phyloP scores from a whole-genome alignment of 2,113 vertebrate species.

The Alces alces region DNA sequence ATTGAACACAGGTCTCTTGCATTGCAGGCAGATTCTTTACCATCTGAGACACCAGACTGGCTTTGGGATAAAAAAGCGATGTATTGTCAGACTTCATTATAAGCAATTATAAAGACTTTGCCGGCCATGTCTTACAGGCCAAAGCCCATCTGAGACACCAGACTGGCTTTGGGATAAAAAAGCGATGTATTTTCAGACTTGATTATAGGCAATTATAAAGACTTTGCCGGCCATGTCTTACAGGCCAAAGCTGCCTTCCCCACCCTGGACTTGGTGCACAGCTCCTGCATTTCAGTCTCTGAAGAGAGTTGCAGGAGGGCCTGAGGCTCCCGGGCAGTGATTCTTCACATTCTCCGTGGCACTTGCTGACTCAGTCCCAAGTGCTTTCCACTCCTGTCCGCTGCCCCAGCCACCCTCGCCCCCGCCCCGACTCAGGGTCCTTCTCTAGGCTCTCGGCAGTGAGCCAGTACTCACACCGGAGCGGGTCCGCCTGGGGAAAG shows the following conservation, averaged over 20 bases:
- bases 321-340: neutral
- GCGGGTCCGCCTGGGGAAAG: neutral
- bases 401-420: accelerated
- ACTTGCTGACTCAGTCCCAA: neutral
- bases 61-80: neutral
- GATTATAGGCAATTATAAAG: neutral
- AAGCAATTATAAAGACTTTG: neutral
- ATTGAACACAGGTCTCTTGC: neutral
- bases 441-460: neutral
- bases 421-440: neutral
- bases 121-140: too few species aligned
- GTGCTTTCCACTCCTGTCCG: neutral
- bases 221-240: neutral
- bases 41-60: neutral
- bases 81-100: neutral
- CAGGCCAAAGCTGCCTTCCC: neutral
- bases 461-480: neutral
- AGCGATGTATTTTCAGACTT: neutral
- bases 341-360: neutral
- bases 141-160: neutral
- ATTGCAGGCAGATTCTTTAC: neutral
- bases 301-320: neutral
- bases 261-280: neutral
- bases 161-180: neutral
- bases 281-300: neutral